A percentile compares a stretch with the other conserved stretches of the same genome.
Conservation (phyloP, 2,888 invertebrate species). For the Ischnus inquisitorius region DNA sequence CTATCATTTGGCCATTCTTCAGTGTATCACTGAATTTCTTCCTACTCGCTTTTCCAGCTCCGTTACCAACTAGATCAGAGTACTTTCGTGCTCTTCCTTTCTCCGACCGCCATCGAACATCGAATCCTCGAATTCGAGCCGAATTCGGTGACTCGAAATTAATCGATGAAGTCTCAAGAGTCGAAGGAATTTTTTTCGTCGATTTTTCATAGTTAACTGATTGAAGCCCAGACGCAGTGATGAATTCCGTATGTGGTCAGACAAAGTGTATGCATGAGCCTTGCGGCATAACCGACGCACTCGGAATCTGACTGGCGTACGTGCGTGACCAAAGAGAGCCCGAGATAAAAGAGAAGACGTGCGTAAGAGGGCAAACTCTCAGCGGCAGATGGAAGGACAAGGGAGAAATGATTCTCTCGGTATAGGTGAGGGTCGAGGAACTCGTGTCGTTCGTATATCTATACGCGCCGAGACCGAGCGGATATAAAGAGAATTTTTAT, state of each 20-base stretch:
- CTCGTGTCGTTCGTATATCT: conserved; percentile 35
- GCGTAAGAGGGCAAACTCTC: conserved; percentile 61
- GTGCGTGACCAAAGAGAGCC: conserved; percentile 50
- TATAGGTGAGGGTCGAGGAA: conserved; percentile 17
- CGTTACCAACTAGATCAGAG: neutral
- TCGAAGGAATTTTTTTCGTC: neutral
- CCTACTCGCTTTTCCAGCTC: conserved; percentile 6
- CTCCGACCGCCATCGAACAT: neutral
- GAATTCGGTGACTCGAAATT: neutral
- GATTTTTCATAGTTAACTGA: conserved; percentile 17
- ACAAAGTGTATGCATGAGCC: conserved; percentile 27
- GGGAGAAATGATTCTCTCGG: conserved; percentile 32
- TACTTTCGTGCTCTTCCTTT: neutral
- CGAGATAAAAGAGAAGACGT: conserved; percentile 59
- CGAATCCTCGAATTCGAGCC: neutral
- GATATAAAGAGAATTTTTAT: conserved; percentile 69
- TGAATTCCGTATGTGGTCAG: conserved; percentile 59
- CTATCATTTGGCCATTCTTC: neutral
- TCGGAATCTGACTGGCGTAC: conserved; percentile 37
- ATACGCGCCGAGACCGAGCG: conserved; percentile 25
- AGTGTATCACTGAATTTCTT: neutral
- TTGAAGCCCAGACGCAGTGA: conserved; percentile 62
- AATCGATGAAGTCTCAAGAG: neutral
- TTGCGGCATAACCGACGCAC: conserved; percentile 11
- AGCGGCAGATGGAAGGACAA: conserved; percentile 42